Base-by-base conservation (phyloP, 92 coral and sea anemone species). In the Nematostella vectensis region DNA sequence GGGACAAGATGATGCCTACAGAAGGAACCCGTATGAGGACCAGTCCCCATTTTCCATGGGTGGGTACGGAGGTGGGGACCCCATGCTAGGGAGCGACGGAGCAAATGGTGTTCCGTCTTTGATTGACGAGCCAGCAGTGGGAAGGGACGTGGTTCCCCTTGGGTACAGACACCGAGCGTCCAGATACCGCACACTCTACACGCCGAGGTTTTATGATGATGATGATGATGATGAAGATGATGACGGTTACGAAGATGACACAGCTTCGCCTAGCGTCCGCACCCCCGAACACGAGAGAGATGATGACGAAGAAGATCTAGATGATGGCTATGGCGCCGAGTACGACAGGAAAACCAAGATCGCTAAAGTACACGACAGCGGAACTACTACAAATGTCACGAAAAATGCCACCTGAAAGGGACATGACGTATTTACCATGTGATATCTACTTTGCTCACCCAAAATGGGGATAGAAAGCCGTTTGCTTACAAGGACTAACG, bases 291-390 rank as follows among this genome's bases (percentile, higher is more conserved):
- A 62, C 3, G 55, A 43, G 23, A 47, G 63, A 66, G 62, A 66
- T 43, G 73, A 77, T 16, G 56, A 61, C 55, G 75, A 82, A 29
- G 76, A 55, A 10, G 65, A 47, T 18, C 52, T 58, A 55, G 88
- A 85, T 58, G 88, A 85, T 37, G 83, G 76, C 0, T 82, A 80
- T 48, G 70, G 52, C 25, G 75, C 69, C 1, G 70, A 73, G 15
- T 60, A 75, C 33, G 95, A 80, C 15, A 80, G 95, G 28, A 85
- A 85, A 55, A 67, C 88, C 15, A 80, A 55, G 50, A 85, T 85
- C 31, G 88, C 83, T 0, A 70, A 75, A 58, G 66, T 68, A 29
- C 63, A 47, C 60, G 67, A 60, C 23, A 60, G 12, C 31, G 31
- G 6, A 6, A n/a, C n/a, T n/a, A n/a, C n/a, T 68, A 59, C 43